Evolutionary conservation across 2,888 invertebrate genomes (phyloP).

Genomic region (Syrista parreyssii): DNA sequence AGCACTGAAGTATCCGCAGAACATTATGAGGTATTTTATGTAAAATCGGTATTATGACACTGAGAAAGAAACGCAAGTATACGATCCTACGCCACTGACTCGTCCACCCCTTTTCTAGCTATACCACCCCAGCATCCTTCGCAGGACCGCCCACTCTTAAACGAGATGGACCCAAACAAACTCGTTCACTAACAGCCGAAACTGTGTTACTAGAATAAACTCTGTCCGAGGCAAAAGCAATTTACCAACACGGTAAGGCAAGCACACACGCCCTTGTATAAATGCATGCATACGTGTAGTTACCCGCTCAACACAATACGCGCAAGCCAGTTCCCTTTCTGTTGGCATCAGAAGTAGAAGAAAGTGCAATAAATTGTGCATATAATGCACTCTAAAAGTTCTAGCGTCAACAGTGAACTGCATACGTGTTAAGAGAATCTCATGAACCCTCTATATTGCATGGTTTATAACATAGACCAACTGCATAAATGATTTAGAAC

Average conservation of each 20-base stretch:
- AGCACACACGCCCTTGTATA: slow-evolving; percentile 5
- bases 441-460: too few relatives aligned
- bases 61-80: neutral
- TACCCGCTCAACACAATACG: slow-evolving; percentile 16
- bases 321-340: slow-evolving; percentile 46
- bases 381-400: slow-evolving; percentile 44
- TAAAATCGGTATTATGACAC: too few relatives aligned
- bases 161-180: slow-evolving; percentile 55
- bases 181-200: slow-evolving; percentile 46
- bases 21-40: too few relatives aligned
- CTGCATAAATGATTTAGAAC: too few relatives aligned
- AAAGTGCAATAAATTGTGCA: slow-evolving; percentile 53
- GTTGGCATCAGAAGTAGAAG: slow-evolving; percentile 52
- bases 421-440: neutral
- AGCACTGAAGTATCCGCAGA: too few relatives aligned
- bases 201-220: slow-evolving; percentile 61
- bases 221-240: slow-evolving; percentile 40
- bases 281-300: neutral
- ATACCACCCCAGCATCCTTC: slow-evolving; percentile 39
- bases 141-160: slow-evolving; percentile 50
- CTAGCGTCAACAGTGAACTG: neutral
- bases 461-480: too few relatives aligned
- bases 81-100: slow-evolving; percentile 30
- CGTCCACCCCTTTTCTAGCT: slow-evolving; percentile 19
- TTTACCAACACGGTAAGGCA: slow-evolving; percentile 28